Conservation (phyloP, 2,797 vertebrate species). For the Chaetophractus vellerosus region DNA sequence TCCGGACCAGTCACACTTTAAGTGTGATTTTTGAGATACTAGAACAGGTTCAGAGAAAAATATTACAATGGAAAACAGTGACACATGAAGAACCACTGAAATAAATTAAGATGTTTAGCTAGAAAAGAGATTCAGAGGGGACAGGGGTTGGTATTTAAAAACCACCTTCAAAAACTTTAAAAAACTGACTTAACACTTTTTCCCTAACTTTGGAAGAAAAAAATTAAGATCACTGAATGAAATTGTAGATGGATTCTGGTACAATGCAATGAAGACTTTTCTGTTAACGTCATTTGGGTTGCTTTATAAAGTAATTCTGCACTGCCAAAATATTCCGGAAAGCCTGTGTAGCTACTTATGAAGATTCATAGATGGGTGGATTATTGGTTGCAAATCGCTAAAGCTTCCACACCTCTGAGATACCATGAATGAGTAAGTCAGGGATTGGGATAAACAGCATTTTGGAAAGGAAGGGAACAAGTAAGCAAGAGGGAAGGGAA, state of each 20-base stretch:
- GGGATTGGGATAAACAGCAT: neutral
- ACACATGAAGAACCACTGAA: neutral
- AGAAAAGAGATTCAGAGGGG: neutral
- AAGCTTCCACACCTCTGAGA: slow-evolving; percentile 1
- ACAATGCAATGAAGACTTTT: slow-evolving; percentile 52
- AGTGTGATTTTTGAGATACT: neutral
- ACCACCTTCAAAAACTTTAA: neutral
- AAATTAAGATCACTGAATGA: neutral
- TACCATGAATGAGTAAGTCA: neutral
- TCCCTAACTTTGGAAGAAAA: neutral
- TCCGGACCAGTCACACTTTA: neutral
- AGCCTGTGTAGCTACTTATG: neutral
- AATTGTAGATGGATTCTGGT: neutral
- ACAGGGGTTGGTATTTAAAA: neutral
- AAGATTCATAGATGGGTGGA: neutral
- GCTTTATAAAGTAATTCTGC: slow-evolving; percentile 5
- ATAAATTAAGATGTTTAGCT: neutral
- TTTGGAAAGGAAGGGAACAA: slow-evolving; percentile 34
- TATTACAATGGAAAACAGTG: neutral
- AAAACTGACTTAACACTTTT: neutral
- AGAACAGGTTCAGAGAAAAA: slow-evolving; percentile 18
- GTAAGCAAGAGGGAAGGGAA: neutral
- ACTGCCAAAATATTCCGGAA: slow-evolving; percentile 19
- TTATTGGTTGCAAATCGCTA: neutral
- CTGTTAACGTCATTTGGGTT: neutral